phyloP scores from a whole-genome alignment of 2,113 vertebrate genomes.

The Eidolon helvum region DNA sequence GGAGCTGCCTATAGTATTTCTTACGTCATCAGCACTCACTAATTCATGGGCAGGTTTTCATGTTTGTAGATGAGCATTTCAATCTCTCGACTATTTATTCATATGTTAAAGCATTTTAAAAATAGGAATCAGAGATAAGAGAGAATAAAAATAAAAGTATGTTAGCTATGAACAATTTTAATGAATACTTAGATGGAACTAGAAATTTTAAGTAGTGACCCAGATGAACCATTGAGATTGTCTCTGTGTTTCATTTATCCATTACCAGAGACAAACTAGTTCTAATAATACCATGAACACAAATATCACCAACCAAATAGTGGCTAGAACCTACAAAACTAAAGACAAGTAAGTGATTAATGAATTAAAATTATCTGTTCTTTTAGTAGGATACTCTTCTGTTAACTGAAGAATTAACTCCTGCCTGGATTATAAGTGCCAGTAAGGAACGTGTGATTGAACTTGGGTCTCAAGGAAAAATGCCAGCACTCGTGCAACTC shows the following conservation, averaged over 20 bases:
- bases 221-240: not conserved
- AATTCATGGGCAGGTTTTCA: not conserved
- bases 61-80: not conserved
- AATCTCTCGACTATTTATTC: not conserved
- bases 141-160: not conserved
- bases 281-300: not conserved
- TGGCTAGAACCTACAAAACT: not conserved
- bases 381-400: not conserved
- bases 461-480: not conserved
- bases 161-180: not conserved
- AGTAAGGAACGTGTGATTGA: not conserved
- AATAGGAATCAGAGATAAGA: not conserved
- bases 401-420: not conserved
- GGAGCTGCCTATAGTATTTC: not conserved
- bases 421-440: not conserved
- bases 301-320: not conserved
- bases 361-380: not conserved
- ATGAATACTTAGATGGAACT: not conserved
- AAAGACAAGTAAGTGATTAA: not conserved
- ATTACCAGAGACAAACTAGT: not conserved
- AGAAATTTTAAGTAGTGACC: not conserved
- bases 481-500: not conserved
- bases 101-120: not conserved
- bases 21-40: not conserved
- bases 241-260: not conserved